phyloP scores from a whole-genome alignment of 2,113 vertebrate genomes.

The Xiphophorus maculatus region DNA sequence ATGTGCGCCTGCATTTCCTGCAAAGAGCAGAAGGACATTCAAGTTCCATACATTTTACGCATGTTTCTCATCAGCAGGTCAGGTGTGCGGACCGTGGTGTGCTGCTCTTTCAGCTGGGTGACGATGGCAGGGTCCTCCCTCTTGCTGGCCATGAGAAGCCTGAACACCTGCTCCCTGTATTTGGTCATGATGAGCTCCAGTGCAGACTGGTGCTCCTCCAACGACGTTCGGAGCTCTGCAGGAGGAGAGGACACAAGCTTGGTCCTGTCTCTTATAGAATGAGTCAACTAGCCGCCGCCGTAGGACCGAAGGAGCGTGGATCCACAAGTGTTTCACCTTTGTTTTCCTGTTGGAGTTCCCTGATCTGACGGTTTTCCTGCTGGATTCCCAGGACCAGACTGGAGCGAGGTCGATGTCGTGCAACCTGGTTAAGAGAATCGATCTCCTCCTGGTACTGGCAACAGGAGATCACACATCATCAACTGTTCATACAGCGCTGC shows the following conservation, averaged over 20 bases:
- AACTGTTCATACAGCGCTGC: too few relatives aligned
- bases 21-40: background rate
- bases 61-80: too few relatives aligned
- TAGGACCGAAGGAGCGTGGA: background rate
- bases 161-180: constrained; percentile 95
- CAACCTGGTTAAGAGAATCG: constrained; percentile 93
- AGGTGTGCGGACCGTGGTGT: constrained; percentile 85
- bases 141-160: constrained; percentile 94
- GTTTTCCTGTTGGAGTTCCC: constrained; percentile 96
- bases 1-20: constrained; percentile 94
- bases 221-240: constrained; percentile 89
- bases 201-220: constrained; percentile 98
- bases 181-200: constrained; percentile 98
- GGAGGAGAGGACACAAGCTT: background rate
- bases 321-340: constrained; percentile 81
- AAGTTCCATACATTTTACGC: background rate
- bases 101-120: constrained; percentile 93
- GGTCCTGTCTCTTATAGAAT: too few relatives aligned
- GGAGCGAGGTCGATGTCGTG: constrained; percentile 94
- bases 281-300: background rate
- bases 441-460: constrained; percentile 95
- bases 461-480: background rate
- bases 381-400: constrained; percentile 96
- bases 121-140: constrained; percentile 91
- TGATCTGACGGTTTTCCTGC: constrained; percentile 97